Base-by-base conservation (phyloP, 2,797 vertebrate genomes). In the Lacerta viridis region DNA sequence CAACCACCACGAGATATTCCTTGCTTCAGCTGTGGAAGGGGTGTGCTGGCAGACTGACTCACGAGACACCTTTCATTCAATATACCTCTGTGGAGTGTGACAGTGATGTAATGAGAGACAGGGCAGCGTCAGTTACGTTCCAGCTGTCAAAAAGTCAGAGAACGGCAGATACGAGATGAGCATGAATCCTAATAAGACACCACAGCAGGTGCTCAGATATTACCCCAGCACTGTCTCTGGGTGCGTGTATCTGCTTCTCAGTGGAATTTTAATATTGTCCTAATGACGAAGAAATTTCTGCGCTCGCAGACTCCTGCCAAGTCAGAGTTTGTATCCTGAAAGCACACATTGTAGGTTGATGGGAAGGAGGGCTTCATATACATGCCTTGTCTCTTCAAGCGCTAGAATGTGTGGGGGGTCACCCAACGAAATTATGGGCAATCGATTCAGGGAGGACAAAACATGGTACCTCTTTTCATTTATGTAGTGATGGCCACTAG, bases 141-240 rank as follows among this genome's bases (percentile, higher is more conserved):
- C 77, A 94, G 91, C 93, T 96, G 96, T 96, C 96, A 96, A 86
- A 82, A 94, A 94, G 92, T 92, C 90, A 87, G 95, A 95, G 87
- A 55, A 55, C n/a, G 82, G 69, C 86, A 93, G 93, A 93, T 95
- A 91, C 91, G 85, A 86, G 91, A 92, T 83, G 91, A 90, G 86
- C 76, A 7, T 88, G 92, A 93, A 94, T 96, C 90, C 92, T 96
- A 92, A 95, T 94, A 93, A 92, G 90, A 92, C 41, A 90, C 83
- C 13, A 27, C 81, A 85, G 85, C 94, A 89, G 78, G 85, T 90
- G 82, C 84, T 96, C 90, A 79, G 86, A 90, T 94, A 92, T 91
- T 94, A 43, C 61, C 93, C 74, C 90, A 92, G 89, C 88, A 86
- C 39, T 83, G 77, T 92, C 69, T 1, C 64, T 87, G 79, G 64